Percentiles rank a stretch among this genome's conserved stretches.
Conservation (phyloP, 2,888 invertebrate genomes). For the Lordiphosa andalusiaca region DNA sequence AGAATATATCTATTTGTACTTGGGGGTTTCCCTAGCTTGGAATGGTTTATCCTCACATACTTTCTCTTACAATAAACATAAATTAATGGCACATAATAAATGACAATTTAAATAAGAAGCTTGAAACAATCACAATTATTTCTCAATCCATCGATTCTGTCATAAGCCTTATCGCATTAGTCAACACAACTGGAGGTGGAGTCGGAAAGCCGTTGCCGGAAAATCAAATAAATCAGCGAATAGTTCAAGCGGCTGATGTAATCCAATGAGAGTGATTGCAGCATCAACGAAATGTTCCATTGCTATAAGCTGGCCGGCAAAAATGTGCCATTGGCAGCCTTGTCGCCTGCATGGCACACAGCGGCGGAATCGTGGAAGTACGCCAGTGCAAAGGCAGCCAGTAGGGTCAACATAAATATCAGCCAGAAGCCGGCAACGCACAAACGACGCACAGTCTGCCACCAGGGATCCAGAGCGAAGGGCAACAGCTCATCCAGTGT, state of each 20-base stretch:
- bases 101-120: slow-evolving; percentile 10
- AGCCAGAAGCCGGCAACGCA: slow-evolving; percentile 82
- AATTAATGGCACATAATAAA: background rate
- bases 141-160: slow-evolving; percentile 13
- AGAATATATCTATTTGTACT: too few species aligned
- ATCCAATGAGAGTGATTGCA: slow-evolving; percentile 44
- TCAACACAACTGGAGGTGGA: slow-evolving; percentile 11
- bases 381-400: slow-evolving; percentile 80
- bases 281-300: slow-evolving; percentile 31
- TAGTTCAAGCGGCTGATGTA: slow-evolving; percentile 50
- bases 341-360: slow-evolving; percentile 40
- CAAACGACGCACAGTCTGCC: slow-evolving; percentile 81
- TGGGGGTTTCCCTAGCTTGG: too few species aligned
- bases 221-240: slow-evolving; percentile 16
- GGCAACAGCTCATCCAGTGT: slow-evolving; percentile 81
- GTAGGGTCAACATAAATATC: slow-evolving; percentile 80
- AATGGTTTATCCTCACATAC: too few species aligned
- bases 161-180: slow-evolving; percentile 21
- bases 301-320: slow-evolving; percentile 37
- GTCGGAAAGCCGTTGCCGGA: slow-evolving; percentile 12
- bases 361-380: slow-evolving; percentile 42
- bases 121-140: slow-evolving; percentile 15
- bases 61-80: background rate
- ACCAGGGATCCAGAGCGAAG: slow-evolving; percentile 81
- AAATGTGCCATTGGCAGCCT: slow-evolving; percentile 30